A percentile compares a stretch with the other conserved stretches of the same genome.
These are phyloP conservation scores for Lucilia sericata DNA, from an alignment of 1,140 invertebrate genomes.

Conservation along the genomic window DNA sequence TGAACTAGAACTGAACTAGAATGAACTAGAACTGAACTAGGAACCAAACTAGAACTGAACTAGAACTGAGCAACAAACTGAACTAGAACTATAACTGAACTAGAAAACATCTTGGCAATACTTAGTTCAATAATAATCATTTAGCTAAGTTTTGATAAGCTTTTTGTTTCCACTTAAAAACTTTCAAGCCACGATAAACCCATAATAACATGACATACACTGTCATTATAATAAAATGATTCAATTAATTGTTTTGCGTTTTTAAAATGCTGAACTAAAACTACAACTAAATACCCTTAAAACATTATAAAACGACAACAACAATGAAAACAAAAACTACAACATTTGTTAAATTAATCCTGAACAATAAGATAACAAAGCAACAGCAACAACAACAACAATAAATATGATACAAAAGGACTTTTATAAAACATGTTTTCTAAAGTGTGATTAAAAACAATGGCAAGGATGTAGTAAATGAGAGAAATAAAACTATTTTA, in stretches of 20 bases:
- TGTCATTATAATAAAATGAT: conserved; percentile 27
- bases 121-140: too few relatives aligned
- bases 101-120: too few relatives aligned
- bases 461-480: background rate
- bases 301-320: background rate
- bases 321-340: background rate
- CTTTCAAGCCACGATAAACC: background rate
- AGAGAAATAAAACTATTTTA: background rate
- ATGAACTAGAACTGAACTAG: too few relatives aligned
- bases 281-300: background rate
- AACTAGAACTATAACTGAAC: too few relatives aligned
- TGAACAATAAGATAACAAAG: background rate
- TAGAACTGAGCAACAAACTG: too few relatives aligned
- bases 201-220: background rate
- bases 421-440: background rate
- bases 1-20: too few relatives aligned
- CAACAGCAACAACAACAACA: background rate
- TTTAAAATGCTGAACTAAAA: background rate
- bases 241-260: conserved; percentile 12
- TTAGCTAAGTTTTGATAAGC: too few relatives aligned
- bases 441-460: conserved; percentile 19
- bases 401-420: background rate
- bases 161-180: too few relatives aligned
- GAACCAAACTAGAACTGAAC: too few relatives aligned
- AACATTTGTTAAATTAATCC: conserved; percentile 5